phyloP scores from a whole-genome alignment of 2,797 vertebrate genomes.

The Sebastes vulpes region DNA sequence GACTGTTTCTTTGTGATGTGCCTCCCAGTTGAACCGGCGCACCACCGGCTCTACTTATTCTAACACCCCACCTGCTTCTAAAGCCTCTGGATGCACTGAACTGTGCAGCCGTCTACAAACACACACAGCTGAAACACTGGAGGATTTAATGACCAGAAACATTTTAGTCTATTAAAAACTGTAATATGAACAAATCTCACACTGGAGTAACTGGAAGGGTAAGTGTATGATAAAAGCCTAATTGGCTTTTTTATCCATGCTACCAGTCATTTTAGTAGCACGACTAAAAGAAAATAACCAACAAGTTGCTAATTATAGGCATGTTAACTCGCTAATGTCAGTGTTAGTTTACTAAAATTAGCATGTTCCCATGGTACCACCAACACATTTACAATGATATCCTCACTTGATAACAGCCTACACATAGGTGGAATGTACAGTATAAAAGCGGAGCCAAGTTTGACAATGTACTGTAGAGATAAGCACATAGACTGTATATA shows the following conservation, averaged over 20 bases:
- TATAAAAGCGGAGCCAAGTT: not conserved
- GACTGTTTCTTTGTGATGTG: constrained; percentile 39
- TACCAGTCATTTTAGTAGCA: not conserved
- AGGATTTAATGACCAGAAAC: not conserved
- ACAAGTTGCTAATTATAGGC: constrained; percentile 17
- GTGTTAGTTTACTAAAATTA: not conserved
- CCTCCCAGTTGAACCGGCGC: constrained; percentile 8
- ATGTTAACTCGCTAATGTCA: not conserved
- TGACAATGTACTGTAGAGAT: not conserved
- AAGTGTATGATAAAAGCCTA: not conserved
- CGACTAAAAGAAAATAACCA: not conserved
- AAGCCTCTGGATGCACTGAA: not conserved
- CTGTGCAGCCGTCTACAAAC: not conserved
- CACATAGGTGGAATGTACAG: too few relatives aligned
- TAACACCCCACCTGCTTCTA: constrained; percentile 11
- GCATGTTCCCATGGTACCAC: not conserved
- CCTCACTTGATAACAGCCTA: not conserved
- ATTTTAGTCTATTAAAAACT: not conserved
- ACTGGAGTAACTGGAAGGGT: not conserved
- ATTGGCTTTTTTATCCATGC: not conserved
- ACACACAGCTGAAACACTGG: not conserved
- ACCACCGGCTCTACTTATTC: not conserved
- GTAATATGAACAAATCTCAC: not conserved
- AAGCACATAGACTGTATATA: too few relatives aligned
- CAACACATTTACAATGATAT: not conserved